Base-by-base conservation (phyloP, 2,113 vertebrate genomes). In the Coracopsis vasa region DNA sequence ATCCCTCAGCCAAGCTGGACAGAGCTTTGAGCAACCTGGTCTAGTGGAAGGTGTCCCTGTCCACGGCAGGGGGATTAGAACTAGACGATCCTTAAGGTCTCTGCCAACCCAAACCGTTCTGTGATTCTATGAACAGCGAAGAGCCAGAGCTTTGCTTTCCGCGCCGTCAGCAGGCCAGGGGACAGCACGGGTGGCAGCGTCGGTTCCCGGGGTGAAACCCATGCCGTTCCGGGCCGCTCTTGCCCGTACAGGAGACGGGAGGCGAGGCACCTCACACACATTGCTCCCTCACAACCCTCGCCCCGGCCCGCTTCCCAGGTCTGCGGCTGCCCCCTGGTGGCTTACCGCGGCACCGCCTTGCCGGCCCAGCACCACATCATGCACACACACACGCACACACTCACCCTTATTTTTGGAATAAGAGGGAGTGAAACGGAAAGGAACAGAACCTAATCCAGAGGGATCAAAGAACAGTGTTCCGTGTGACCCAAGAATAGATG, bases 281-380 rank as follows among this genome's bases (percentile, higher is more conserved):
- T 21, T 7, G 20, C 2, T 15, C 56, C 33, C 20, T 6, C 1
- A 4, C 20, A 19, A 0, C 5, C 13, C 31, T 6, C 9, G 9
- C 54, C 31, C 8, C 4, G 8, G 20, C 7, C 14, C 21, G 13
- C 56, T 35, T 58, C 21, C 21, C 9, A 24, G 56, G 33, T 58
- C 33, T 58, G 56, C 33, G 9, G 33, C 72, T 78, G 65, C 87
- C 69, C 64, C 39, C 77, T 86, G 25, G 24, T 65, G 92, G 75
- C 50, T 4, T 20, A 4, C 5, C 1, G 13, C 27, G 31, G 39
- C 14, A 47, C 14, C 4, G 6, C 69, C 27, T 17, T 12, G 17
- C 15, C 13, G 21, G n/a, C 33, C 21, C 21, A 24, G 13, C 21
- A 1, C 33, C 56, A 1, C 21, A 24, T 35, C 56, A 1, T 33